phyloP scores from a whole-genome alignment of 2,888 invertebrate species.

The Bombylius discolor region DNA sequence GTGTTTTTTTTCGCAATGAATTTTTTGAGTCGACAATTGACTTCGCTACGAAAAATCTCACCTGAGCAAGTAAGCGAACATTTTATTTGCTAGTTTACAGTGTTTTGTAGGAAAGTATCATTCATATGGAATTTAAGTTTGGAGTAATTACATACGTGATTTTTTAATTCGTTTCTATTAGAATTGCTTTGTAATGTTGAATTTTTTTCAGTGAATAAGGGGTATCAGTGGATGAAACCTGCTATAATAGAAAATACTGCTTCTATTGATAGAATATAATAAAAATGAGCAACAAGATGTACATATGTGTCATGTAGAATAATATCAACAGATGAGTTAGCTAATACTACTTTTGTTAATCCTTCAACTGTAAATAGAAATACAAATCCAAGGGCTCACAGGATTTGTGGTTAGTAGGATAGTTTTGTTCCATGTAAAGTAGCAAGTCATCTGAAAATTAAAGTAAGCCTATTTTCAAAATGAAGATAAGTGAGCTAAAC shows the following conservation, averaged over 20 bases:
- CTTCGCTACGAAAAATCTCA: too few relatives aligned
- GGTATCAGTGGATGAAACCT: slow-evolving; percentile 58
- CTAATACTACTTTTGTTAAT: slow-evolving; percentile 50
- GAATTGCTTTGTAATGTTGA: too few relatives aligned
- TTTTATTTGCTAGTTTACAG: too few relatives aligned
- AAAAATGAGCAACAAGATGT: slow-evolving; percentile 75
- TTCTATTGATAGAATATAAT: slow-evolving; percentile 68
- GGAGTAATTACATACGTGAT: too few relatives aligned
- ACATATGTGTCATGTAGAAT: slow-evolving; percentile 68
- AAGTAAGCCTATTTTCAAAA: too few relatives aligned
- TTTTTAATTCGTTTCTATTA: too few relatives aligned
- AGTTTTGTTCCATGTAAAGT: slow-evolving; percentile 53
- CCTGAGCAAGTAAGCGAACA: too few relatives aligned
- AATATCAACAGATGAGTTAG: slow-evolving; percentile 66
- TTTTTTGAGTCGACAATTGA: too few relatives aligned
- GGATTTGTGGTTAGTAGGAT: slow-evolving; percentile 43
- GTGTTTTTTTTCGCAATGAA: too few relatives aligned
- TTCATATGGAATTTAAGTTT: too few relatives aligned
- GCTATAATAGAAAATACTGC: slow-evolving; percentile 68
- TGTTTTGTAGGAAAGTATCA: too few relatives aligned
- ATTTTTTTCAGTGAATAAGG: slow-evolving; percentile 53
- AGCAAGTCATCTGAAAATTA: slow-evolving; percentile 65
- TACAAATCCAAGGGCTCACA: slow-evolving; percentile 63
- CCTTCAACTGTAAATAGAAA: slow-evolving; percentile 67
- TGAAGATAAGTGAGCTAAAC: too few relatives aligned